Percentiles rank a stretch among this genome's conserved stretches.
phyloP scores from a whole-genome alignment of 2,113 vertebrate species.

The Mustelus asterias region DNA sequence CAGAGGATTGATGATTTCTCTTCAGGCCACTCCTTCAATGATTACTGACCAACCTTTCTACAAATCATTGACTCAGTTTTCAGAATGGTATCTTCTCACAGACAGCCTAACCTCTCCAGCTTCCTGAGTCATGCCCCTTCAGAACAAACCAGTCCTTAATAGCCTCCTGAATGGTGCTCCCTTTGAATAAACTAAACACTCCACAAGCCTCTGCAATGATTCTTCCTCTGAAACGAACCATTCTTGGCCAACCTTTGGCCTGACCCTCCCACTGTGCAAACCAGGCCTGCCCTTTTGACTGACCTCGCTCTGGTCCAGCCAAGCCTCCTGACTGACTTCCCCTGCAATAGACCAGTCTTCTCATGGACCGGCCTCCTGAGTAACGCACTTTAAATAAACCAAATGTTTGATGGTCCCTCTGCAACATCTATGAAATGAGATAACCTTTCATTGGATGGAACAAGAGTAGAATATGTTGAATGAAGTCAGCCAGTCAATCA shows the following conservation, averaged over 20 bases:
- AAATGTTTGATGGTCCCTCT: neutral
- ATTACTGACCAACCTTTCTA: neutral
- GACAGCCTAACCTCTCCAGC: neutral
- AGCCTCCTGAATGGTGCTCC: neutral
- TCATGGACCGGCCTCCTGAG: neutral
- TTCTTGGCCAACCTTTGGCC: neutral
- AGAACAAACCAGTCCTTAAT: neutral
- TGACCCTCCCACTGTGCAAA: neutral
- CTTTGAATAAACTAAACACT: neutral
- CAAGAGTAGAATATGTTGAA: neutral
- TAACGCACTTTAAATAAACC: neutral
- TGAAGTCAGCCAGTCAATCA: neutral
- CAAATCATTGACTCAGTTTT: neutral
- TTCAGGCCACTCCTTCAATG: neutral
- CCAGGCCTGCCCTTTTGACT: neutral
- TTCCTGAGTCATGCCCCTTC: neutral
- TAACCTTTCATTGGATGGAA: neutral
- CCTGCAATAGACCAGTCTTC: neutral
- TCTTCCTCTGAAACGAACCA: neutral
- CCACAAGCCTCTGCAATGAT: neutral
- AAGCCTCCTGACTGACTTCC: neutral
- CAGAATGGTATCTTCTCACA: neutral
- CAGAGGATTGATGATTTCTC: neutral
- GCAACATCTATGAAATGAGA: neutral
- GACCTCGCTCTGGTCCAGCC: neutral